Conservation (phyloP, 2,113 vertebrate genomes). For the Globicephala melas region DNA sequence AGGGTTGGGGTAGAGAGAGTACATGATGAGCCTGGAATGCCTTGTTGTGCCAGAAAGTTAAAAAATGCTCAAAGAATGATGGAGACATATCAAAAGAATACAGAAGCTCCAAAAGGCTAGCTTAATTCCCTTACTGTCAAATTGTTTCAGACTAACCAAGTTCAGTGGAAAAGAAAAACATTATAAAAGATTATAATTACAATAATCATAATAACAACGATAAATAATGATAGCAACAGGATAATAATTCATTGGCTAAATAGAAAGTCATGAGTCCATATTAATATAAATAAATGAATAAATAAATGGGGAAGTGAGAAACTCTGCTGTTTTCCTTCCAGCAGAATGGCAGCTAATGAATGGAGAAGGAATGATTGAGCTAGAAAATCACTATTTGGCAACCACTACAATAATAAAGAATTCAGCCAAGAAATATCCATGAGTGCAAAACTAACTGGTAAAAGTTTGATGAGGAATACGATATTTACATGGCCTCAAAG, state of each 20-base stretch:
- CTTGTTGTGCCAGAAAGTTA: neutral
- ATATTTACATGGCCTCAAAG: neutral
- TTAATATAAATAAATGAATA: neutral
- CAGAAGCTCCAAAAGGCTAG: neutral
- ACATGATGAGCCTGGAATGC: neutral
- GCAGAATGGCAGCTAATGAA: neutral
- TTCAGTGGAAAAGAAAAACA: neutral
- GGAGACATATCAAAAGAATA: neutral
- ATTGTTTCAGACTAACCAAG: neutral
- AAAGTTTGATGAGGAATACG: neutral
- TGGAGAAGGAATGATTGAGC: neutral
- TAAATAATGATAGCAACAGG: neutral
- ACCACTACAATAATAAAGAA: neutral
- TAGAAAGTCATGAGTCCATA: neutral
- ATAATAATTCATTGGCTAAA: neutral
- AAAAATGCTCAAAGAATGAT: neutral
- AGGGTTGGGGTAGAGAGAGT: neutral
- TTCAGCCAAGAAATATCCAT: neutral
- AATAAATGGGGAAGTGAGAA: neutral
- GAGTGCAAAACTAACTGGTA: neutral
- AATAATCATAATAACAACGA: neutral
- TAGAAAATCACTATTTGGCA: conserved; percentile 27
- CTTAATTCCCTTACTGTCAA: neutral
- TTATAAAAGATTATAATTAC: neutral
- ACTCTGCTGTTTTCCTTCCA: neutral